These are phyloP conservation scores for Drosophila suboccidentalis DNA, from an alignment of 2,888 invertebrate genomes.

Conservation along the genomic window DNA sequence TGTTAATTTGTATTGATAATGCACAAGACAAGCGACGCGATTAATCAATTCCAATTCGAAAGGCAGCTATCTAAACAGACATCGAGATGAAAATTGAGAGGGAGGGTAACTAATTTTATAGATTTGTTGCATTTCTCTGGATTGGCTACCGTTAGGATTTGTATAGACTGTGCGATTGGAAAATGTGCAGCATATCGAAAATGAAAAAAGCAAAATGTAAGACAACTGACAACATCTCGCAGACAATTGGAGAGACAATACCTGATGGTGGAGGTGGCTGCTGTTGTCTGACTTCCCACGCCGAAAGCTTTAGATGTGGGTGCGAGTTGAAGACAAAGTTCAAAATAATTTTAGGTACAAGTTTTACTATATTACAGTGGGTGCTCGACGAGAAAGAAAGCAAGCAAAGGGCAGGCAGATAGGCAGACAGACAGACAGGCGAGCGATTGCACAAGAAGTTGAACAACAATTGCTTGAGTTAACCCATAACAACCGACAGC, in stretches of 20 bases:
- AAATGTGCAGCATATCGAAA: slow-evolving; percentile 43
- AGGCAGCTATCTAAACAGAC: slow-evolving; percentile 1
- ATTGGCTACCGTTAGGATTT: slow-evolving; percentile 38
- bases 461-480: slow-evolving; percentile 58
- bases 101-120: background rate
- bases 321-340: slow-evolving; percentile 65
- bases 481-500: slow-evolving; percentile 53
- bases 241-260: slow-evolving; percentile 10
- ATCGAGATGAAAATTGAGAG: background rate
- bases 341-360: slow-evolving; percentile 73
- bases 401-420: slow-evolving; percentile 23
- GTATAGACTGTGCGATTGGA: slow-evolving; percentile 5
- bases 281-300: slow-evolving; percentile 56
- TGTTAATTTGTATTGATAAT: slow-evolving; percentile 50
- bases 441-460: slow-evolving; percentile 70
- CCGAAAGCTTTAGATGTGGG: slow-evolving; percentile 57
- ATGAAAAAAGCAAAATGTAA: slow-evolving; percentile 5
- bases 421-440: background rate
- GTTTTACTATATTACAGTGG: slow-evolving; percentile 60
- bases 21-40: slow-evolving; percentile 24
- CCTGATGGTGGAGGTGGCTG: slow-evolving; percentile 1
- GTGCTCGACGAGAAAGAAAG: slow-evolving; percentile 45
- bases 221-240: slow-evolving; percentile 29
- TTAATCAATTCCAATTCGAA: slow-evolving; percentile 47
- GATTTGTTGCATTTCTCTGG: slow-evolving; percentile 30